Conservation (phyloP, 1,140 invertebrate species). For the Apocrypta bakeri region DNA sequence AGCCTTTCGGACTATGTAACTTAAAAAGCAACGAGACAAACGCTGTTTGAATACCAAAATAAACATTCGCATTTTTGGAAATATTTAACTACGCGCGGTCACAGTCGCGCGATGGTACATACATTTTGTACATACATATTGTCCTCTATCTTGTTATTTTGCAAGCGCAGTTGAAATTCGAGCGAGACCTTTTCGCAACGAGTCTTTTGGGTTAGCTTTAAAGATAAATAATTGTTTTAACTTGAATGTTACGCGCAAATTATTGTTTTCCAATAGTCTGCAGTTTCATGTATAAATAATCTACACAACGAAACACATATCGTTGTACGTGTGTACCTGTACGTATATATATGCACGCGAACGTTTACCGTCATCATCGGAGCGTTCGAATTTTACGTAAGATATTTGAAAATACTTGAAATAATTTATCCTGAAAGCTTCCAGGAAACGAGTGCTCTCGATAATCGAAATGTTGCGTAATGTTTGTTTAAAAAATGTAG, state of each 20-base stretch:
- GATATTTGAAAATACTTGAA: not conserved
- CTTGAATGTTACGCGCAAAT: not conserved
- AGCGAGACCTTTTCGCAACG: not conserved
- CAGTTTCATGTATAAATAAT: no score
- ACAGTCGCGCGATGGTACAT: no score
- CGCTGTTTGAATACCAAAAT: constrained; percentile 26
- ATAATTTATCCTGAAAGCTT: not conserved
- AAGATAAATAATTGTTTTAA: not conserved
- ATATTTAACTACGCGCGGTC: not conserved
- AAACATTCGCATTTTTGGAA: not conserved
- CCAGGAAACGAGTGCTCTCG: constrained; percentile 5
- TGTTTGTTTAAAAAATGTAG: not conserved
- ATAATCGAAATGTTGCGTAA: not conserved
- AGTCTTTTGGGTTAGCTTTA: not conserved
- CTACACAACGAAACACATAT: no score
- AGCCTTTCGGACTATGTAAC: no score
- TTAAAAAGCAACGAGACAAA: constrained; percentile 20
- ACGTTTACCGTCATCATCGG: not conserved
- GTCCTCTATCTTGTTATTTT: not conserved
- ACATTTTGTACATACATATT: not conserved
- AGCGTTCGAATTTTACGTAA: constrained; percentile 9
- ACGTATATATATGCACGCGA: no score
- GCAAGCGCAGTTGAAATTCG: not conserved
- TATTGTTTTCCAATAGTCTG: not conserved
- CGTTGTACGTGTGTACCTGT: no score